Conservation (phyloP, 2,113 vertebrate genomes). For the Melanocharis versteri region DNA sequence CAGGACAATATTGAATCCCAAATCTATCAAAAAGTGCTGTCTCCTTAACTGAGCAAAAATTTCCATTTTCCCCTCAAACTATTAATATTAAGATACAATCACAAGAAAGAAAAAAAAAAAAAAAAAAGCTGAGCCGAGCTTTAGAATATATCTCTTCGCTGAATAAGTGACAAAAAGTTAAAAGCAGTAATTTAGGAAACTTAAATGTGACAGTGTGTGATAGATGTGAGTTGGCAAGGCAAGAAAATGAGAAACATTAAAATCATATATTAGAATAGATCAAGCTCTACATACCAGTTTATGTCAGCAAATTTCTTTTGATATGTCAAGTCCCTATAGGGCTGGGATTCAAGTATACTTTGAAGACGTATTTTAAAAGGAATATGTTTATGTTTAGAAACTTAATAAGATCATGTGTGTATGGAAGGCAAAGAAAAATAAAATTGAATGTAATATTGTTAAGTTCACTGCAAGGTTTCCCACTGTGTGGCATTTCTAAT, state of each 20-base stretch:
- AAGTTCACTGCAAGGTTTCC: constrained; percentile 17
- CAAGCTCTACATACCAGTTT: constrained; percentile 72
- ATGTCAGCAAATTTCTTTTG: constrained; percentile 82
- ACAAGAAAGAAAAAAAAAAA: not conserved
- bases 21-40: constrained; percentile 57
- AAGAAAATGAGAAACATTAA: constrained; percentile 86
- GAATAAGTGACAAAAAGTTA: constrained; percentile 82
- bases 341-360: constrained; percentile 70
- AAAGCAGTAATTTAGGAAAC: constrained; percentile 82
- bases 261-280: constrained; percentile 84
- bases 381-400: constrained; percentile 72
- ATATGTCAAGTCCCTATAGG: constrained; percentile 74
- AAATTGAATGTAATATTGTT: constrained; percentile 31
- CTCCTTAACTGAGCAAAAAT: constrained; percentile 61
- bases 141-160: constrained; percentile 72
- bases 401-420: constrained; percentile 60
- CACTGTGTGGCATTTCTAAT: not conserved
- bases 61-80: constrained; percentile 65
- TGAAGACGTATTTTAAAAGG: constrained; percentile 77
- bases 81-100: constrained; percentile 75
- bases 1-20: constrained; percentile 57
- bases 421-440: constrained; percentile 44
- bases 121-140: constrained; percentile 28
- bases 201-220: constrained; percentile 81
- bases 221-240: constrained; percentile 79